phyloP scores from a whole-genome alignment of 37 sponge, comb jelly and placozoan species.

The Beroe forskalii region DNA sequence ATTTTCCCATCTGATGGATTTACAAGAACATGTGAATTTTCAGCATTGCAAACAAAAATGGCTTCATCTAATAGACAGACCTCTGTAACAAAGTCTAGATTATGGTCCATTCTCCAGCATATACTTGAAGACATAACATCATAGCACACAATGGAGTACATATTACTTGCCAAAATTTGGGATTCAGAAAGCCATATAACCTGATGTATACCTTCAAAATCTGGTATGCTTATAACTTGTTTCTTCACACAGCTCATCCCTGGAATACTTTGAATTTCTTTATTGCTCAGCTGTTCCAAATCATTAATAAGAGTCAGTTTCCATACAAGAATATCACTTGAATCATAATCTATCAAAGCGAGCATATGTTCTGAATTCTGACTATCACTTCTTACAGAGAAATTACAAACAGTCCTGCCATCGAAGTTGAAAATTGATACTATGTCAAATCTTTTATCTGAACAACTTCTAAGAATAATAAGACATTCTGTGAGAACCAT shows the following conservation, averaged over 20 bases:
- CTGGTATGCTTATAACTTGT: background rate
- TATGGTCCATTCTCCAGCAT: background rate
- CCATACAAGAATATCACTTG: background rate
- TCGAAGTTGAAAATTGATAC: background rate
- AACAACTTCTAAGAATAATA: background rate
- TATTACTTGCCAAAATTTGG: background rate
- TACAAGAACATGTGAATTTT: background rate
- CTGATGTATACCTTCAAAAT: background rate
- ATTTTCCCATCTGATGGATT: background rate
- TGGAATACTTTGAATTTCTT: background rate
- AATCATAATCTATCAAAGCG: slow-evolving; percentile 27
- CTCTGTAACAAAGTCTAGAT: background rate
- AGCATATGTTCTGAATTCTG: background rate
- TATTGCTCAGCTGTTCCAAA: background rate
- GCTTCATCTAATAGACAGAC: background rate
- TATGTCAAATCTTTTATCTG: background rate
- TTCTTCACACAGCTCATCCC: background rate
- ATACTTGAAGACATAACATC: background rate
- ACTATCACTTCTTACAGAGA: background rate
- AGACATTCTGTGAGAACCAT: slow-evolving; percentile 1
- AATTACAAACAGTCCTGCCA: background rate
- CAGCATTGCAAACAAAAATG: background rate
- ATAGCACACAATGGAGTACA: background rate
- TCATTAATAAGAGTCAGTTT: background rate
- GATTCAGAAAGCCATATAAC: background rate